phyloP scores from a whole-genome alignment of 2,888 invertebrate genomes.

The Pecten maximus region DNA sequence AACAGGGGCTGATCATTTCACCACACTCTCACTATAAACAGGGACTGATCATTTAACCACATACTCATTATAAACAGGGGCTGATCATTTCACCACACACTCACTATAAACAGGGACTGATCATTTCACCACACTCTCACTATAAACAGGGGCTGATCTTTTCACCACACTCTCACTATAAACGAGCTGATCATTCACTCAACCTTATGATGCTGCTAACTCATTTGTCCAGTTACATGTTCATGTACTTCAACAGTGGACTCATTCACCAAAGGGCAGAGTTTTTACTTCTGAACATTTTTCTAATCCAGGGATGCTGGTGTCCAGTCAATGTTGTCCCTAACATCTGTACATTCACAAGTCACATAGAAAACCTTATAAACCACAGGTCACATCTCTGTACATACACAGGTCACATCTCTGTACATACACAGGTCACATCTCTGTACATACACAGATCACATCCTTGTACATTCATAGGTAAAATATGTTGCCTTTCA shows the following conservation, averaged over 20 bases:
- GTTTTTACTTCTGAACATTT: no score
- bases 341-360: not conserved
- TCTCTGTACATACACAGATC: no score
- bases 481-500: not conserved
- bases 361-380: not conserved
- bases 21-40: not conserved
- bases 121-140: not conserved
- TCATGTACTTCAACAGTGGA: no score
- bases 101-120: not conserved
- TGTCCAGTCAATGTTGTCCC: not conserved
- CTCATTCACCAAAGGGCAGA: no score
- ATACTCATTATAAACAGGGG: no score
- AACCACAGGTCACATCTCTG: no score
- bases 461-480: no score
- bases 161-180: not conserved
- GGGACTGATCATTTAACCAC: not conserved
- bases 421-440: not conserved
- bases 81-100: not conserved
- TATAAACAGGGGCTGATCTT: not conserved
- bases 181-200: not conserved
- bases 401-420: no score
- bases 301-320: no score
- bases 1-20: not conserved
- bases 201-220: no score
- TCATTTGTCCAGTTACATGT: no score